Conservation (phyloP, 2,113 vertebrate genomes). For the Phalacrocorax carbo region DNA sequence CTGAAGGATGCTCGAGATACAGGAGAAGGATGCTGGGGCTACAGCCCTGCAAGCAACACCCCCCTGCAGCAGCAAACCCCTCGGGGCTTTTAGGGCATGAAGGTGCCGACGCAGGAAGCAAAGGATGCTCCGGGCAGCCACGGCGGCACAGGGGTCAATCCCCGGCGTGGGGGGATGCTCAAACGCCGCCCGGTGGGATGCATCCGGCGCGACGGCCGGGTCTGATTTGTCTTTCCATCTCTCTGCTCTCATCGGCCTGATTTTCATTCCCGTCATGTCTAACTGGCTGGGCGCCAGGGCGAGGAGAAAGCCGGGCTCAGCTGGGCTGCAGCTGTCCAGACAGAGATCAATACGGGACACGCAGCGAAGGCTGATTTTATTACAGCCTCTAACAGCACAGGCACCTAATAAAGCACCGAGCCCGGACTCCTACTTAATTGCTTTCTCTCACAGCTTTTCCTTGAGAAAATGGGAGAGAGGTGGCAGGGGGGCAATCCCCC, state of each 20-base stretch:
- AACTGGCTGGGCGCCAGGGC: background rate
- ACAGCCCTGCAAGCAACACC: background rate
- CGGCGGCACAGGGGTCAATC: fast-evolving
- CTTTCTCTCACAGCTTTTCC: background rate
- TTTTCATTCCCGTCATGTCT: conserved; percentile 46
- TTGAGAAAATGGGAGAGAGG: background rate
- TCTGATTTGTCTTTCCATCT: background rate
- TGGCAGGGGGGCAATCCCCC: background rate
- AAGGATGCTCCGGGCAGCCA: background rate
- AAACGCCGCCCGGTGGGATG: fast-evolving
- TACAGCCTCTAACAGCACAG: background rate
- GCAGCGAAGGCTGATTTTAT: background rate
- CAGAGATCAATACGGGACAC: conserved; percentile 1
- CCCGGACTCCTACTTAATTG: background rate
- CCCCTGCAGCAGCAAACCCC: background rate
- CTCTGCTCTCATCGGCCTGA: background rate
- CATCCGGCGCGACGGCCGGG: fast-evolving
- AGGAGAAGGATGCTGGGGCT: background rate
- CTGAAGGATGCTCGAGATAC: background rate
- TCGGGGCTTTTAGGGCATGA: fast-evolving
- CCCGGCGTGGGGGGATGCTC: background rate
- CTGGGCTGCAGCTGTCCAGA: conserved; percentile 57
- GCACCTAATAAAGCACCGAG: background rate
- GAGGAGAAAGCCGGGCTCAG: conserved; percentile 37
- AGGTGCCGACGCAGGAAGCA: fast-evolving